These are phyloP conservation scores for Zygogramma bicolorata DNA, from an alignment of 2,888 invertebrate species.

Conservation along the genomic window DNA sequence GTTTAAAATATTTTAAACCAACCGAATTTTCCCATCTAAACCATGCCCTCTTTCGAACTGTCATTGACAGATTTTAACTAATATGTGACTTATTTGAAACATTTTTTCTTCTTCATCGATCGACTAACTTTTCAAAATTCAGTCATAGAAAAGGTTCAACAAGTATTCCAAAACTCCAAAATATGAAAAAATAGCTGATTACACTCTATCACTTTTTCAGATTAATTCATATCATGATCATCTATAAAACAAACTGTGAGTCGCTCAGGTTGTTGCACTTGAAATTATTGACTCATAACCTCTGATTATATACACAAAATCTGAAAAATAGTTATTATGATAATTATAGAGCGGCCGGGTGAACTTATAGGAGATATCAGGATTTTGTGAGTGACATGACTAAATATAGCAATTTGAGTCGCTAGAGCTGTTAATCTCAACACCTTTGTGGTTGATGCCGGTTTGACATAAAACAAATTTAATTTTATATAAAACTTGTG, in stretches of 20 bases:
- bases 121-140: too few species aligned
- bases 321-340: constrained; percentile 52
- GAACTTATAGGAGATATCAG: constrained; percentile 34
- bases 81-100: too few species aligned
- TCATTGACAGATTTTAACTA: too few species aligned
- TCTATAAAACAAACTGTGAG: too few species aligned
- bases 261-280: constrained; percentile 31
- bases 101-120: too few species aligned
- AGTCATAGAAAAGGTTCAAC: too few species aligned
- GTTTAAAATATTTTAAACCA: too few species aligned
- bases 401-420: constrained; percentile 46
- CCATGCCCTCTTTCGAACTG: too few species aligned
- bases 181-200: not conserved
- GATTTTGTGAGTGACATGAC: constrained; percentile 47
- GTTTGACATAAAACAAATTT: constrained; percentile 2
- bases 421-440: constrained; percentile 44
- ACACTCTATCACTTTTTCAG: too few species aligned
- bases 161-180: too few species aligned
- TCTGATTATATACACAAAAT: constrained; percentile 49
- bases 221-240: too few species aligned
- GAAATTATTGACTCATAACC: constrained; percentile 42
- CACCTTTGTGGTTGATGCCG: constrained; percentile 37
- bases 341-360: constrained; percentile 53
- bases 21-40: too few species aligned
- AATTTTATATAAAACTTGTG: not conserved